These are phyloP conservation scores for Ceratotherium simum DNA, from an alignment of 2,113 vertebrate species.

Conservation along the genomic window DNA sequence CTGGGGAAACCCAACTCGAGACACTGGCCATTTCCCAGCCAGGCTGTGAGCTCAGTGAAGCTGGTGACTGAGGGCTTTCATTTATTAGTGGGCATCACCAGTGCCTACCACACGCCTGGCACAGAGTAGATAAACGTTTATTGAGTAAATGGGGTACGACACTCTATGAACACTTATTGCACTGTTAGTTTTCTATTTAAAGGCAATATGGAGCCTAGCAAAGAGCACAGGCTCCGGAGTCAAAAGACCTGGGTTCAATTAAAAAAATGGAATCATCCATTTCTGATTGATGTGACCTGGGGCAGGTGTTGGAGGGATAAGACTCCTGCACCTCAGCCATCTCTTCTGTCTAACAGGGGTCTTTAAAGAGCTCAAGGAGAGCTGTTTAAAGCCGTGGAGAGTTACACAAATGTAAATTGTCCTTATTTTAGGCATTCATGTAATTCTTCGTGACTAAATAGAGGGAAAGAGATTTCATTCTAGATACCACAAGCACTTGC, in stretches of 20 bases:
- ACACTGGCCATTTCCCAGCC: background rate
- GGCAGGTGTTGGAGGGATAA: fast-evolving
- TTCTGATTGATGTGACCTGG: background rate
- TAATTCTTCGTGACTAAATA: conserved; percentile 13
- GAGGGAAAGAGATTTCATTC: background rate
- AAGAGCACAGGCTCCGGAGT: background rate
- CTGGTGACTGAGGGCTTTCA: background rate
- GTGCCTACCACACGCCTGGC: background rate
- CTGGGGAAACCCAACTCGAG: background rate
- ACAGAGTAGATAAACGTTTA: background rate
- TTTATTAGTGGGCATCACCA: background rate
- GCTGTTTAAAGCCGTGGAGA: background rate
- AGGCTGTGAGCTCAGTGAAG: background rate
- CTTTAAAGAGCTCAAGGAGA: background rate
- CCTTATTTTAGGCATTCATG: background rate
- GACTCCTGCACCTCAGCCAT: background rate
- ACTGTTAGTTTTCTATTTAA: background rate
- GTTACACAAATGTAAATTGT: background rate
- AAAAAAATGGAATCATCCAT: background rate
- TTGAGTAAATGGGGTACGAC: background rate
- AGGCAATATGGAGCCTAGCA: background rate
- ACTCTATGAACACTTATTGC: background rate
- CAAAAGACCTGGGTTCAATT: background rate
- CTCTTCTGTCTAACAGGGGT: background rate
- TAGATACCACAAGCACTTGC: background rate